phyloP scores from a whole-genome alignment of 2,888 invertebrate genomes.

The Girardia tigrina region DNA sequence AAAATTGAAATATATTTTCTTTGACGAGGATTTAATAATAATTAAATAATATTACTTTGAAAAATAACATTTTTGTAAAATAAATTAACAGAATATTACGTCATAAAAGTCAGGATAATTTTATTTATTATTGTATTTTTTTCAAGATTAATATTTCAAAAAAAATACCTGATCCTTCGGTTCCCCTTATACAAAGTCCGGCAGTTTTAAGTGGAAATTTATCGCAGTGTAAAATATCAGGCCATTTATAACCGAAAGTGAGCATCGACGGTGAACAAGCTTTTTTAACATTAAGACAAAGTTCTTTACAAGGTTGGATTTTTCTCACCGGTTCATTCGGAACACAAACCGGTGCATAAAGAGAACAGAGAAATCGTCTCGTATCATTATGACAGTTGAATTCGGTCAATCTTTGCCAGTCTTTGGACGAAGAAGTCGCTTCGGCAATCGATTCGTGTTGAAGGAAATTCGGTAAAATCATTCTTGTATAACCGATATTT shows the following conservation, averaged over 20 bases:
- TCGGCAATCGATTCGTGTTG: constrained; percentile 34
- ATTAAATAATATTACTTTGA: too few relatives aligned
- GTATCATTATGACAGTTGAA: constrained; percentile 37
- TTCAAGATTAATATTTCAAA: too few relatives aligned
- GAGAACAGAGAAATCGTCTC: constrained; percentile 66
- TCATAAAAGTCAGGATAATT: too few relatives aligned
- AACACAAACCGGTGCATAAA: constrained; percentile 87
- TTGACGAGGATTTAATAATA: too few relatives aligned
- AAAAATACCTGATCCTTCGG: not conserved
- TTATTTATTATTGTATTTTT: too few relatives aligned
- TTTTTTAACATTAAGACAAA: constrained; percentile 70
- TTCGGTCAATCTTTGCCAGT: constrained; percentile 30
- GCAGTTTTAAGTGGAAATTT: constrained; percentile 58
- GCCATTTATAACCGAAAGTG: constrained; percentile 85
- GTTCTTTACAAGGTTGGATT: constrained; percentile 76
- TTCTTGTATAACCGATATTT: constrained; percentile 35
- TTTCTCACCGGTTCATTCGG: constrained; percentile 68
- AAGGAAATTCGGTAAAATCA: constrained; percentile 35
- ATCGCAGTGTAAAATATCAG: constrained; percentile 71
- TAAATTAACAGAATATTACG: too few relatives aligned
- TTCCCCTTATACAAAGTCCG: not conserved
- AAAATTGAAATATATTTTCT: too few relatives aligned
- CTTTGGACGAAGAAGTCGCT: constrained; percentile 31
- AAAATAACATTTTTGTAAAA: too few relatives aligned
- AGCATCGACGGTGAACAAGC: constrained; percentile 70